Base-by-base conservation (phyloP, 1,140 invertebrate species). In the Chrysoperla carnea region DNA sequence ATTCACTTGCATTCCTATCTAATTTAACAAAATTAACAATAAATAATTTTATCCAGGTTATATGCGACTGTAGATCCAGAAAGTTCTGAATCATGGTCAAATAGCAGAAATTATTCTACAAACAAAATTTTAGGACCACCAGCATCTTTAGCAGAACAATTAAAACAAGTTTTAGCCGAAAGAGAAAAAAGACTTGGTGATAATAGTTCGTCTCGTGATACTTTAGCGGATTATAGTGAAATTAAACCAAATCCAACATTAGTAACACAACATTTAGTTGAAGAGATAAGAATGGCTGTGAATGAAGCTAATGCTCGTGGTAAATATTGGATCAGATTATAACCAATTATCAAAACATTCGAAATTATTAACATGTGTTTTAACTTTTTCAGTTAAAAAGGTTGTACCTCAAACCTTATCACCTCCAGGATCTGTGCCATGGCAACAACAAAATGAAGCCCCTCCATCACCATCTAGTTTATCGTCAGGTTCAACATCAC, bases 241-340 rank as follows among this genome's bases (percentile, higher is more conserved):
- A 59, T 74, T 39, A 71, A 73, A 60, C 67, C 68, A 50, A 58
- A 55, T 12, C 69, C 62, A 49, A 57, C 63, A 29, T 57, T 63
- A 52, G 63, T 81, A 49, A 80, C 79, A 50, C 79, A 83, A 67
- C 76, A 79, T 60, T 67, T 85, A 46, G 75, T 82, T 39, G 81
- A 84, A 55, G 82, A 85, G 67, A 85, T 85, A 51, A 69, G 81
- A 47, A 78, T 82, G 61, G 81, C 82, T 50, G 82, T 87, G 48
- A 83, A 75, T 56, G 80, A 85, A 59, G 81, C 81, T 43, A 84
- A 84, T 68, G 77, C 79, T 48, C 72, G 78, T 78, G 79, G 80
- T 82, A 67, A 65, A 52, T 45, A 11, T 15, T 15, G n/a, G 29
- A 33, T 11, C n/a, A 33, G 4, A 11, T 33, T 23, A 3, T 23